Evolutionary conservation across 2,888 invertebrate genomes (phyloP).

Genomic region (Allacma fusca): DNA sequence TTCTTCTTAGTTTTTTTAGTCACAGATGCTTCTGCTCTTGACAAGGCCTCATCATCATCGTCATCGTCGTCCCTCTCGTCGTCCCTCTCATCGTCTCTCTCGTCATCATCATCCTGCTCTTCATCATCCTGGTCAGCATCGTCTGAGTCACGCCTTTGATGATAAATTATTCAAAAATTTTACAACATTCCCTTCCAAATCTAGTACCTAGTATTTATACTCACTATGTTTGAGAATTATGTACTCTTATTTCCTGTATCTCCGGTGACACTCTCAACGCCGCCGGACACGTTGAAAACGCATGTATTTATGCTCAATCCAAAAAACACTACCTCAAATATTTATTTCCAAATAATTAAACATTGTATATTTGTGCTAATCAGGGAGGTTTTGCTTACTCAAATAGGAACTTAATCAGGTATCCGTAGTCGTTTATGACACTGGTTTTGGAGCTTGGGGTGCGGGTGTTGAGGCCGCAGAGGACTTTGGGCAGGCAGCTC

Average conservation of each 20-base stretch:
- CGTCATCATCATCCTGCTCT: neutral
- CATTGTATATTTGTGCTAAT: no score
- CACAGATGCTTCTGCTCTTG: slow-evolving; percentile 1
- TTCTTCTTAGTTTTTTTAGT: slow-evolving; percentile 39
- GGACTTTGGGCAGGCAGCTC: slow-evolving; percentile 71
- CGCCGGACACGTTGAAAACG: no score
- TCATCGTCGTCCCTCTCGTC: slow-evolving; percentile 43
- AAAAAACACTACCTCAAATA: no score
- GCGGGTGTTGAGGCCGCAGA: slow-evolving; percentile 72
- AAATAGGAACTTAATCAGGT: slow-evolving; percentile 56
- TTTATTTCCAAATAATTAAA: no score
- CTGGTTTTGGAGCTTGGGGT: slow-evolving; percentile 62
- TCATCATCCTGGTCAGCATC: slow-evolving; percentile 28
- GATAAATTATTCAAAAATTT: slow-evolving; percentile 8
- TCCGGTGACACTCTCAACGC: no score
- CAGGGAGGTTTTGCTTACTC: slow-evolving; percentile 46
- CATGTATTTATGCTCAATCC: no score
- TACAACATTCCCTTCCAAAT: no score
- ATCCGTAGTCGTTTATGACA: slow-evolving; percentile 57
- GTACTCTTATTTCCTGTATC: no score
- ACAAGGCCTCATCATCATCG: slow-evolving; percentile 26
- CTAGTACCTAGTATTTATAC: no score
- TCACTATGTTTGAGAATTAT: no score
- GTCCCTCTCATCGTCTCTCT: neutral
- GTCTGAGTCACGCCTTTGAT: neutral